Evolutionary conservation across 37 sponge, comb jelly and placozoan species (phyloP).

Genomic region (Eunapius fragilis): DNA sequence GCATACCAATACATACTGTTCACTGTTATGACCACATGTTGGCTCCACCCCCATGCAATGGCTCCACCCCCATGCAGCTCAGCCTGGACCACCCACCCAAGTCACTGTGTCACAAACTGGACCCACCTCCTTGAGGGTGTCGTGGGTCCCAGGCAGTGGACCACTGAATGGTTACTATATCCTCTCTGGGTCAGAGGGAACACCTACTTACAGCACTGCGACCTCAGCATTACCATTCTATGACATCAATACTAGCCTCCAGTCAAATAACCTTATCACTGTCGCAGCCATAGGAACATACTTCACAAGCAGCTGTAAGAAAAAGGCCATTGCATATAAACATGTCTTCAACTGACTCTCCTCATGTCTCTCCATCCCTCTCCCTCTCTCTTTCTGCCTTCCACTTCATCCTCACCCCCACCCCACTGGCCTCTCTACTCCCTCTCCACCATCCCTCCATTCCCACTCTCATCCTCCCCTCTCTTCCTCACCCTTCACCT

Average conservation of each 20-base stretch:
- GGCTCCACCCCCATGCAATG: not conserved
- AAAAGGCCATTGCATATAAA: too few species aligned
- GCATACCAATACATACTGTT: not conserved
- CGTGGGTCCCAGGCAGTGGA: not conserved
- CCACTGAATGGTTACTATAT: not conserved
- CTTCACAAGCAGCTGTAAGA: not conserved
- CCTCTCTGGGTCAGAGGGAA: not conserved
- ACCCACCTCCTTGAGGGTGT: not conserved
- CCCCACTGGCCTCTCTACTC: not conserved
- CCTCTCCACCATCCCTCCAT: constrained; percentile 1
- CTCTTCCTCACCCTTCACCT: not conserved
- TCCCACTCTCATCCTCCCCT: not conserved
- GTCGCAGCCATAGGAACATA: not conserved
- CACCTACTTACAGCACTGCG: not conserved
- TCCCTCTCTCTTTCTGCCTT: not conserved
- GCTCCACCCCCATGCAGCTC: not conserved
- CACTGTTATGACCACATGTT: not conserved
- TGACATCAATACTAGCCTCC: not conserved
- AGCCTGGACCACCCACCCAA: not conserved
- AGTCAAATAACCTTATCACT: not conserved
- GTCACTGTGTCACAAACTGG: not conserved
- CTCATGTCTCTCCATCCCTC: not conserved
- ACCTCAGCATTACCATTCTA: not conserved
- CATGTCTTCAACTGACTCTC: not conserved
- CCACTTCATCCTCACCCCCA: not conserved